Conservation (phyloP, 2,797 vertebrate species). For the Leptatherina wallacei region DNA sequence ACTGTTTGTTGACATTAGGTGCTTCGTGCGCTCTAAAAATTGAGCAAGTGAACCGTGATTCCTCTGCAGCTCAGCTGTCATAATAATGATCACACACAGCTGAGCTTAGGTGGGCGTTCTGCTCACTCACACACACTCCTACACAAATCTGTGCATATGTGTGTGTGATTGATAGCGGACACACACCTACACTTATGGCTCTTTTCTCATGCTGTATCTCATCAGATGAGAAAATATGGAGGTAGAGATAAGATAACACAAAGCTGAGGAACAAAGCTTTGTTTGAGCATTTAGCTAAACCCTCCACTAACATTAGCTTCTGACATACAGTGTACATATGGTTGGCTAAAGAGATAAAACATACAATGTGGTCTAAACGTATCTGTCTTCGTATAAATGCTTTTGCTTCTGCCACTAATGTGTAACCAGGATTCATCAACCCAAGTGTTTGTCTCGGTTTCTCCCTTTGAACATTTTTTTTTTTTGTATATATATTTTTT, state of each 20-base stretch:
- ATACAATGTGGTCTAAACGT: not conserved
- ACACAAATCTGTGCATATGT: slow-evolving; percentile 11
- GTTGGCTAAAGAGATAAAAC: not conserved
- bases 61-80: slow-evolving; percentile 76
- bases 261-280: not conserved
- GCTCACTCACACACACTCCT: slow-evolving; percentile 31
- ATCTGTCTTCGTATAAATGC: not conserved
- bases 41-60: slow-evolving; percentile 77
- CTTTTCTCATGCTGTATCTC: slow-evolving; percentile 22
- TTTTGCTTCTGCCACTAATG: not conserved
- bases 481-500: too few species aligned
- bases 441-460: too few species aligned
- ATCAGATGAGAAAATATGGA: slow-evolving; percentile 28
- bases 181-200: slow-evolving; percentile 28
- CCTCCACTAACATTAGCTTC: not conserved
- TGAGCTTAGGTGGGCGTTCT: slow-evolving; percentile 63
- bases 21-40: slow-evolving; percentile 75
- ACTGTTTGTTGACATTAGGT: slow-evolving; percentile 67
- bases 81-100: slow-evolving; percentile 74
- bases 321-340: not conserved
- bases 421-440: not conserved
- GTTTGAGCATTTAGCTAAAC: not conserved
- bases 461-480: too few species aligned
- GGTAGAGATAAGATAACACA: not conserved
- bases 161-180: slow-evolving; percentile 38